Evolutionary conservation across 2,113 vertebrate genomes (phyloP).

Genomic region (Neolamprologus kungweensis): DNA sequence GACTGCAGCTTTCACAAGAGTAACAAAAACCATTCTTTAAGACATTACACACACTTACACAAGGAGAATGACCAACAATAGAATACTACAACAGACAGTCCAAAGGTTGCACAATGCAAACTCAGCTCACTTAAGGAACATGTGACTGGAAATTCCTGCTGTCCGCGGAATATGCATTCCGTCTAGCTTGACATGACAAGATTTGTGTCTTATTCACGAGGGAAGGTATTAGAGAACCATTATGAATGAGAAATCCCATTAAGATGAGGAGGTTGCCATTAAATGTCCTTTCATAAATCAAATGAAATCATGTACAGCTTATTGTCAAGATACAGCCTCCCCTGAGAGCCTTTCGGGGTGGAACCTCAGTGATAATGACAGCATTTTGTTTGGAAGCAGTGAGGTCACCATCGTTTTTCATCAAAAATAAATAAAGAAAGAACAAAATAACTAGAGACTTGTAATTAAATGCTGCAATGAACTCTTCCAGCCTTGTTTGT

Average conservation of each 20-base stretch:
- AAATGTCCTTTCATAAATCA: constrained; percentile 21
- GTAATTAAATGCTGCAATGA: constrained; percentile 13
- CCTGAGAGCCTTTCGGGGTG: not conserved
- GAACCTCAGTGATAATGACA: not conserved
- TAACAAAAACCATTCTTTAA: not conserved
- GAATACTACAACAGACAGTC: not conserved
- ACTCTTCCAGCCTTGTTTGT: not conserved
- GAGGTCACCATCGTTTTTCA: not conserved
- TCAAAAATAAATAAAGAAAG: not conserved
- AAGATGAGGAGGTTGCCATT: not conserved
- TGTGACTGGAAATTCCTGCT: not conserved
- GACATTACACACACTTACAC: not conserved
- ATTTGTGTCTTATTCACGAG: constrained; percentile 9
- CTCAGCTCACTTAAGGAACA: not conserved
- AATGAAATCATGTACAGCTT: not conserved
- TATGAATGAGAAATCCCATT: constrained; percentile 13
- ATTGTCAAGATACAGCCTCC: not conserved
- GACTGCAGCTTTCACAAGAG: not conserved
- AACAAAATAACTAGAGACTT: not conserved
- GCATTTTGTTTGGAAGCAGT: not conserved
- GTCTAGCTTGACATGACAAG: not conserved
- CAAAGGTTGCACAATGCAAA: not conserved
- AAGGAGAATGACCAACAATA: not conserved
- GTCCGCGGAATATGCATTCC: not conserved
- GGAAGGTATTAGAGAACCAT: constrained; percentile 22